Percentiles rank a stretch among this genome's conserved stretches.
These are phyloP conservation scores for Apostichopus parvimensis DNA, from an alignment of 35 echinoderm and acorn worm species.

Conservation along the genomic window DNA sequence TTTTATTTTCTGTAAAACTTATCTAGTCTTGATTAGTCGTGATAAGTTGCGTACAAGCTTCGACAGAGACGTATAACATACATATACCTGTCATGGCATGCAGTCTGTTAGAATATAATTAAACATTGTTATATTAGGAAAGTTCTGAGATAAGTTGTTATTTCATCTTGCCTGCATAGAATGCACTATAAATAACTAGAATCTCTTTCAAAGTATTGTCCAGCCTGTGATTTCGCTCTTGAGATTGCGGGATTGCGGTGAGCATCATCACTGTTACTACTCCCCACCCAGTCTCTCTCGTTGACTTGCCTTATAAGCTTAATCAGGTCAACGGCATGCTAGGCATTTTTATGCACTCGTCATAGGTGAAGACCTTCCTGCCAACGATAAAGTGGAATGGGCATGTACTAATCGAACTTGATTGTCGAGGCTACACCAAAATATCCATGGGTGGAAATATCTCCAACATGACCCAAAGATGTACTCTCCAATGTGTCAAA, in stretches of 20 bases:
- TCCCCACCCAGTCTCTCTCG: background rate
- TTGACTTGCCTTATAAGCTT: slow-evolving; percentile 46
- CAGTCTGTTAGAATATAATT: too few species aligned
- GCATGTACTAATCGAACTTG: background rate
- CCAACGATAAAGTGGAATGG: background rate
- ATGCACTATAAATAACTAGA: slow-evolving; percentile 36
- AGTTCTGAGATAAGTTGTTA: background rate
- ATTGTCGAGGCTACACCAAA: background rate
- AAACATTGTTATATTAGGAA: too few species aligned
- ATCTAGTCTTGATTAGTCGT: too few species aligned
- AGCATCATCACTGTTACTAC: background rate
- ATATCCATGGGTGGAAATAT: background rate
- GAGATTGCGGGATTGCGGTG: background rate
- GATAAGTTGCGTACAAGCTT: too few species aligned
- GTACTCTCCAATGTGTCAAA: background rate
- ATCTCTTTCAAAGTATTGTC: background rate
- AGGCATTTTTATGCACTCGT: slow-evolving; percentile 4
- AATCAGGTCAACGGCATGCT: slow-evolving; percentile 34
- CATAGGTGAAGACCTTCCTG: background rate
- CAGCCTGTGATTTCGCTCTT: background rate
- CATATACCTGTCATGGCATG: too few species aligned
- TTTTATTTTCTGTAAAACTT: too few species aligned
- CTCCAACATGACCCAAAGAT: background rate
- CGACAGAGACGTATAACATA: too few species aligned
- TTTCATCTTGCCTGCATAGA: background rate